These are phyloP conservation scores for Panurus biarmicus DNA, from an alignment of 2,113 vertebrate species.

Conservation along the genomic window DNA sequence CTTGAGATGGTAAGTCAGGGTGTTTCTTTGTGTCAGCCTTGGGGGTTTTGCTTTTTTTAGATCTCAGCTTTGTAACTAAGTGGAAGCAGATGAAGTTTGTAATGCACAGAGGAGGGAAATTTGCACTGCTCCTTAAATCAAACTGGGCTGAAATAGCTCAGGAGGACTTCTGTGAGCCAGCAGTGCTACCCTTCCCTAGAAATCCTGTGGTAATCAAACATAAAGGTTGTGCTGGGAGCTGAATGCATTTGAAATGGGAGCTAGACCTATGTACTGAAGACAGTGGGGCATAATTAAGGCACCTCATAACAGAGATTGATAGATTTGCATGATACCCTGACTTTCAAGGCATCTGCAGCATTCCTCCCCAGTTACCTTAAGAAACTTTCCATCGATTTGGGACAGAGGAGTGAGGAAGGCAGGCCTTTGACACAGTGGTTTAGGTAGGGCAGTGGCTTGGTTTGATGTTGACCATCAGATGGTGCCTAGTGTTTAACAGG, in stretches of 20 bases:
- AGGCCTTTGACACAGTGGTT: background rate
- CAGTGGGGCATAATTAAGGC: background rate
- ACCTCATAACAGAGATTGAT: background rate
- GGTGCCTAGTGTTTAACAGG: background rate
- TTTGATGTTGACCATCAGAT: background rate
- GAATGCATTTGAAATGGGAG: background rate
- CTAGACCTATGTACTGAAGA: background rate
- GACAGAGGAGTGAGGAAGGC: background rate
- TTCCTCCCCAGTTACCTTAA: background rate
- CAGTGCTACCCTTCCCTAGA: background rate
- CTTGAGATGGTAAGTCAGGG: background rate
- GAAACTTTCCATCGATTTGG: background rate
- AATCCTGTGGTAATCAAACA: background rate
- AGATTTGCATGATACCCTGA: background rate
- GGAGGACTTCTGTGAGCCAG: background rate
- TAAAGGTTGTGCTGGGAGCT: background rate
- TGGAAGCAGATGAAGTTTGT: background rate
- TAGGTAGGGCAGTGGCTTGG: background rate
- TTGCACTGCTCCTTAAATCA: background rate
- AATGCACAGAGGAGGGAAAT: background rate
- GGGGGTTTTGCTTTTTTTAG: background rate
- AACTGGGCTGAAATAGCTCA: background rate
- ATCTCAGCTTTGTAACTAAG: background rate
- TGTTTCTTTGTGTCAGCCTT: background rate
- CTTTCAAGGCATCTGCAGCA: background rate